Evolutionary conservation across 2,113 vertebrate genomes (phyloP), one percentile per base, ranked within the genome.

Genomic region (Leptocoma aspasia): DNA sequence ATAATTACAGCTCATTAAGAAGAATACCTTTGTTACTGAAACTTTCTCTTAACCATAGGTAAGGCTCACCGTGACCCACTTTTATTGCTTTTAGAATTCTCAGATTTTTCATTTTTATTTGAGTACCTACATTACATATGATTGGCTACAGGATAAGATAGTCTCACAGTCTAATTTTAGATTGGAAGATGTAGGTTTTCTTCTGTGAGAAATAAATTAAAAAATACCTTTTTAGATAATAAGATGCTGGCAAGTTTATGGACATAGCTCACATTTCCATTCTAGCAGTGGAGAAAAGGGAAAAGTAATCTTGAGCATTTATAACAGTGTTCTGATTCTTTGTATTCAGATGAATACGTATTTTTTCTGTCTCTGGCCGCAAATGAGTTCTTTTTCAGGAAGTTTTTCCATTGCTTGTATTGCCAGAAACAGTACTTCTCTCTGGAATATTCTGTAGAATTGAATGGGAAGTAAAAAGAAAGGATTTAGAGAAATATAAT

Each of bases 91-190:
- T 95, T 88, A 92, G 59, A 94, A 78, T 90, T 96, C 88, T 95
- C 92, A 96, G 82, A 90, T 89, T 96, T 96, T 59, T 97, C 78
- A 73, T 59, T 91, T 92, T 97, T 95, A 96, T 95, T 97, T 97
- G 96, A 98, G 93, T 91, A 96, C 63, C 64, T 96, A 94, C 65
- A 82, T 95, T 94, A 93, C 60, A 81, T 94, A 93, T 78, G 91
- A 97, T 86, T 97, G 92, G 88, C 85, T 93, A 50, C 49, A 93
- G 79, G 82, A 92, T 83, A 91, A 98, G 93, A 90, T 66, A 96
- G 86, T 78, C 81, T 97, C 80, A 83, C 82, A 87, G 91, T 92
- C 92, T 96, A 97, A 97, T 96, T 98, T 98, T 97, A 97, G 96
- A 49, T 42, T 84, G 61, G 95, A 97, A 95, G 77, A 91, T 94